Percentiles rank a stretch among this genome's conserved stretches.
These are phyloP conservation scores for Acanthacorydalis orientalis DNA, from an alignment of 2,888 invertebrate genomes.

Conservation along the genomic window DNA sequence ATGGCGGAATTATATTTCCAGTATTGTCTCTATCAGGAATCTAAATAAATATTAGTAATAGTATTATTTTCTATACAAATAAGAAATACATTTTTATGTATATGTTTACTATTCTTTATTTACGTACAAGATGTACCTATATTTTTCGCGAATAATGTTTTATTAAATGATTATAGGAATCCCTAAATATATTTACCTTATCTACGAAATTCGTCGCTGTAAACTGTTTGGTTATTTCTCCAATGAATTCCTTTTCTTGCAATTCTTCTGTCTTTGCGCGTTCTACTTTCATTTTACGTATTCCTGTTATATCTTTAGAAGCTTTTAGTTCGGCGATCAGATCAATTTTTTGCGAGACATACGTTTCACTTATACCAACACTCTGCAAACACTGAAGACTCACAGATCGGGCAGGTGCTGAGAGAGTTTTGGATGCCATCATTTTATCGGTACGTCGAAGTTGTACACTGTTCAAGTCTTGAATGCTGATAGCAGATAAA, in stretches of 20 bases:
- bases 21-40: constrained; percentile 78
- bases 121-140: background rate
- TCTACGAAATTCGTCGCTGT: constrained; percentile 77
- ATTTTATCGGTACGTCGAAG: constrained; percentile 57
- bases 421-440: constrained; percentile 62
- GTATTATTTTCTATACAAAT: background rate
- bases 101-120: background rate
- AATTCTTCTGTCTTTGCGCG: constrained; percentile 69
- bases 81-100: background rate
- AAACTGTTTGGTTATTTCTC: constrained; percentile 71
- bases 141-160: no score
- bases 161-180: background rate
- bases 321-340: constrained; percentile 83
- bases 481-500: constrained; percentile 72
- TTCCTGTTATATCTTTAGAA: constrained; percentile 86
- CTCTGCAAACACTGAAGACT: constrained; percentile 56
- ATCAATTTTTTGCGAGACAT: constrained; percentile 62
- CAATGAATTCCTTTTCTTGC: constrained; percentile 66
- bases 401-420: constrained; percentile 65
- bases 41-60: constrained; percentile 30
- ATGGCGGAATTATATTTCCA: constrained; percentile 79
- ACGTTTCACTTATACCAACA: constrained; percentile 32
- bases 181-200: constrained; percentile 40
- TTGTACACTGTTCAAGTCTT: constrained; percentile 72
- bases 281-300: constrained; percentile 83